These are phyloP conservation scores for Zaprionus davidi DNA, from an alignment of 1,140 invertebrate genomes.

Conservation along the genomic window DNA sequence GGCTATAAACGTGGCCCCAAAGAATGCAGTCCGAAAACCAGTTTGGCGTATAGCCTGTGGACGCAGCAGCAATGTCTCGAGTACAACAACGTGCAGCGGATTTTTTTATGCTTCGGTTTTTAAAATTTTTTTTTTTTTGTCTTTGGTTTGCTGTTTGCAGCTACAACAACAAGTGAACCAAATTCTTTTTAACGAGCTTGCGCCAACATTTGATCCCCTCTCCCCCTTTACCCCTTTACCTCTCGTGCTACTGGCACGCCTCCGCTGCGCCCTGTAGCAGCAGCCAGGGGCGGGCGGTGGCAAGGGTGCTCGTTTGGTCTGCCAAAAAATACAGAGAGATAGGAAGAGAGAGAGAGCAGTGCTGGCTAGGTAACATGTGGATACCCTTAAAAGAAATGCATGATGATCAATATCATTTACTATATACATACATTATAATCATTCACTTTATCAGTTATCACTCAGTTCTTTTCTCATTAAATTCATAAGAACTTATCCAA, in stretches of 20 bases:
- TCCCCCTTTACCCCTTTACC: too few relatives aligned
- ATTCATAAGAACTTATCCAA: background rate
- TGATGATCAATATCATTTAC: too few relatives aligned
- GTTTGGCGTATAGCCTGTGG: constrained; percentile 79
- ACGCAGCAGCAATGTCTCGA: constrained; percentile 49
- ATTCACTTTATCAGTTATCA: too few relatives aligned
- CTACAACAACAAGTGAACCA: constrained; percentile 79
- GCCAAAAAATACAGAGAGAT: constrained; percentile 38
- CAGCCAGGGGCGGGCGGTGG: constrained; percentile 32
- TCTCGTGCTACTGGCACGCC: background rate
- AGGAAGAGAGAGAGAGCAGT: background rate
- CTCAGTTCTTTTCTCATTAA: background rate
- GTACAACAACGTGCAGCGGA: constrained; percentile 45
- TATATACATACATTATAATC: too few relatives aligned
- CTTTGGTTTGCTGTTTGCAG: constrained; percentile 6
- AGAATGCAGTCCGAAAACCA: constrained; percentile 81
- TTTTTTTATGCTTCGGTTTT: constrained; percentile 18
- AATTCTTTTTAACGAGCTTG: constrained; percentile 83
- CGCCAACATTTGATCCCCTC: constrained; percentile 78
- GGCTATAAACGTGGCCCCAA: constrained; percentile 79
- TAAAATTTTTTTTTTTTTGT: background rate
- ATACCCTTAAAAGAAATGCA: background rate
- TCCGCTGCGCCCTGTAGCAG: constrained; percentile 24
- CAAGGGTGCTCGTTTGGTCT: constrained; percentile 42
- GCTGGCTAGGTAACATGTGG: background rate